Evolutionary conservation across 2,888 invertebrate genomes (phyloP).

Genomic region (Crematogaster levior): DNA sequence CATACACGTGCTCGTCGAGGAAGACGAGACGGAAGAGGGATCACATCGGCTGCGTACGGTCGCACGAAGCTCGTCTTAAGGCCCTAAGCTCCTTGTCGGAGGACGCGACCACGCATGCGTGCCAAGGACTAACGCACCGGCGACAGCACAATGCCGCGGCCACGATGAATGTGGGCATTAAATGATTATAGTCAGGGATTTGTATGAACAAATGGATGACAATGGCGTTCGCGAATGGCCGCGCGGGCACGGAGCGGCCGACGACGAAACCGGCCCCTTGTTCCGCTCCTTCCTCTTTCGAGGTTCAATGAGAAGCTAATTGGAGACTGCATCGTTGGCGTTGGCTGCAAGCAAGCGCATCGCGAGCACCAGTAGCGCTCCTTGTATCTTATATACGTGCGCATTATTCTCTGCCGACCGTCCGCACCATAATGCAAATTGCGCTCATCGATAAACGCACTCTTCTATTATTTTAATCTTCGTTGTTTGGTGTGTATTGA

Average conservation of each 20-base stretch:
- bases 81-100: slow-evolving; percentile 81
- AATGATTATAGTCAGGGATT: slow-evolving; percentile 82
- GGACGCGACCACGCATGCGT: slow-evolving; percentile 82
- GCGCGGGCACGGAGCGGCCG: slow-evolving; percentile 46
- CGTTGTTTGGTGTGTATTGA: slow-evolving; percentile 33
- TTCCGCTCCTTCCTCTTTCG: slow-evolving; percentile 62
- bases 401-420: slow-evolving; percentile 35
- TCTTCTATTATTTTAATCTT: slow-evolving; percentile 52
- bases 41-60: slow-evolving; percentile 62
- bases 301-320: slow-evolving; percentile 60
- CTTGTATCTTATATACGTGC: slow-evolving; percentile 38
- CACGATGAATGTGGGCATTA: slow-evolving; percentile 81
- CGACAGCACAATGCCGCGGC: slow-evolving; percentile 74
- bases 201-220: slow-evolving; percentile 82
- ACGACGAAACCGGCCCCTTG: slow-evolving; percentile 54
- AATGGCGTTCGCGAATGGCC: slow-evolving; percentile 74
- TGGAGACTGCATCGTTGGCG: slow-evolving; percentile 50
- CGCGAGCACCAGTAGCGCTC: slow-evolving; percentile 38
- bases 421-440: slow-evolving; percentile 45
- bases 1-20: not conserved
- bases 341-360: slow-evolving; percentile 20
- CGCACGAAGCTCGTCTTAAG: slow-evolving; percentile 77
- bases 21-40: not conserved
- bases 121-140: slow-evolving; percentile 78
- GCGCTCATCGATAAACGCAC: slow-evolving; percentile 48